Percentiles rank a stretch among this genome's conserved stretches.
These are phyloP conservation scores for Xerus rutilus DNA, from an alignment of 2,797 vertebrate genomes.

Conservation along the genomic window DNA sequence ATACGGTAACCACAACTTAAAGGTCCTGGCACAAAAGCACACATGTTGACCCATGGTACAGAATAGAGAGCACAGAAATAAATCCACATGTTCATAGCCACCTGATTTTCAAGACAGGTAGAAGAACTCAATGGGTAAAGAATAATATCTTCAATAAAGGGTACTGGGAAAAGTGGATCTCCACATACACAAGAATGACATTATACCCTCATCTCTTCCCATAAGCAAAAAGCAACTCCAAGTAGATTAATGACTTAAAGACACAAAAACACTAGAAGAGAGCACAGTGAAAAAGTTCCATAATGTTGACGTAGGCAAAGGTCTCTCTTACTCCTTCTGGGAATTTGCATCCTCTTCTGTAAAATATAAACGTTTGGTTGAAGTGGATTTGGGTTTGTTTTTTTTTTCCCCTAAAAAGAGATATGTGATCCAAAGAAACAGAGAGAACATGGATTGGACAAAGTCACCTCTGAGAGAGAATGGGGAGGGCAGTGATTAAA, in stretches of 20 bases:
- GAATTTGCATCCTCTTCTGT: neutral
- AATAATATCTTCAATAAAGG: neutral
- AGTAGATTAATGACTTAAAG: too few species aligned
- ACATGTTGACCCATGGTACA: neutral
- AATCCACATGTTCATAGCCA: neutral
- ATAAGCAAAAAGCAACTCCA: neutral
- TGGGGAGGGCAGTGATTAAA: neutral
- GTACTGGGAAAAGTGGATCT: neutral
- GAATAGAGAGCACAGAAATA: too few species aligned
- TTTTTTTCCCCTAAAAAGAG: neutral
- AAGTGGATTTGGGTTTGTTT: neutral
- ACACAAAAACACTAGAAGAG: neutral
- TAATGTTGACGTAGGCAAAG: neutral
- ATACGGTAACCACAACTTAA: neutral
- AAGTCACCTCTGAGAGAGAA: neutral
- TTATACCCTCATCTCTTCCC: neutral
- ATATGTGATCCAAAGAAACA: fast-evolving
- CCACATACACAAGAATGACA: neutral
- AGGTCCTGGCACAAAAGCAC: too few species aligned
- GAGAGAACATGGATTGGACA: neutral
- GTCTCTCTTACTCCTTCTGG: neutral
- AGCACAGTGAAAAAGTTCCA: neutral
- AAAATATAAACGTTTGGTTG: neutral
- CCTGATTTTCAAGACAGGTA: neutral
- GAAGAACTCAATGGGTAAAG: neutral